Base-by-base conservation (phyloP, 2,797 vertebrate genomes). In the Enteromius afrohamiltoni region DNA sequence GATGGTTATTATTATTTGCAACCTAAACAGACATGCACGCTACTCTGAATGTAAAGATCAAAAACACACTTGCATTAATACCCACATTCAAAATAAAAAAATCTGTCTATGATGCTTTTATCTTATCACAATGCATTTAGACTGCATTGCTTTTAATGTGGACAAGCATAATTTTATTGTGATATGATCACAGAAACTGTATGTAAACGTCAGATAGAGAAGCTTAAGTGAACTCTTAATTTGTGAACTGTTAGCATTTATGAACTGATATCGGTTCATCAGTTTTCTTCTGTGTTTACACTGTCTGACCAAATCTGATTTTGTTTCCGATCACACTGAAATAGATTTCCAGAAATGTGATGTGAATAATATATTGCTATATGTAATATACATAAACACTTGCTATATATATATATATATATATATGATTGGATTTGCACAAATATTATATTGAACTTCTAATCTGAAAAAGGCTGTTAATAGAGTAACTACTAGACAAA, bases 401-500 rank as follows among this genome's bases (percentile, higher is more conserved):
- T 37, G 19, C 29, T 40, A n/a, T n/a, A n/a, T n/a, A n/a, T n/a
- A n/a, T n/a, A n/a, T n/a, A n/a, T n/a, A 9, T 40, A 10, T 53
- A 55, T n/a, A 34, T 4, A 34, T 75, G 19, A 75, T 10, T 73
- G 70, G 37, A 62, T 62, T 62, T 14, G 6, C 0, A 76, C 49
- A 55, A 58, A 76, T 26, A 60, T 75, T 2, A 0, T 6, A 76
- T 14, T 23, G 31, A 4, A 34, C 31, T 40, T 11, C 14, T 16
- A 26, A 34, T 37, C 10, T 13, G 4, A 60, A 64, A 9, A 62
- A 11, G 37, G 40, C n/a, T 29, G 29, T 5, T 21, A 11, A 16
- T 9, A 31, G 17, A 51, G 6, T 10, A 53, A 47, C 6, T 81
- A 34, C 7, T 23, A 45, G 31, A 64, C 19, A 80, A 88, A 93